A percentile compares a stretch with the other conserved stretches of the same genome.
These are phyloP conservation scores for Nannobrachium achirus DNA, from an alignment of 2,113 vertebrate species.

Conservation along the genomic window DNA sequence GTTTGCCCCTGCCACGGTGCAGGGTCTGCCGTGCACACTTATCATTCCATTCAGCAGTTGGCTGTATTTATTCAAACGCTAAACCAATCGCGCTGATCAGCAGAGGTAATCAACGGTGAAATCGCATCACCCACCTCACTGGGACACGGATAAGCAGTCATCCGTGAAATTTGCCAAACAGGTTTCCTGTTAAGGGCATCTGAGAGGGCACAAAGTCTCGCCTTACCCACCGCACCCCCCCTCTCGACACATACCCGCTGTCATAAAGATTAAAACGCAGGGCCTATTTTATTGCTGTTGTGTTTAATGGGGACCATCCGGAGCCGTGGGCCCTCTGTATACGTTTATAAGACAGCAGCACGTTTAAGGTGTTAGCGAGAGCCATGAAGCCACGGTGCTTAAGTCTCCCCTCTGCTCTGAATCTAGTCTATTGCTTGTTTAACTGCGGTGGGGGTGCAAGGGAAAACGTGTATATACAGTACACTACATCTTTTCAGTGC, in stretches of 20 bases:
- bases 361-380: constrained; percentile 45
- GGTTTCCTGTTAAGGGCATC: constrained; percentile 63
- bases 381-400: constrained; percentile 34
- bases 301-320: constrained; percentile 53
- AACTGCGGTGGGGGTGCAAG: constrained; percentile 25
- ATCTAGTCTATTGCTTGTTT: constrained; percentile 32
- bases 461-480: constrained; percentile 34
- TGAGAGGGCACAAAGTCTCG: constrained; percentile 46
- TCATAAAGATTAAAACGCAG: constrained; percentile 53
- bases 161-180: constrained; percentile 43
- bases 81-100: constrained; percentile 71
- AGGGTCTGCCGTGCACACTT: constrained; percentile 49
- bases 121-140: constrained; percentile 61
- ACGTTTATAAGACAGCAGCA: constrained; percentile 48
- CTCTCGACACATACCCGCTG: constrained; percentile 33
- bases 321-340: constrained; percentile 31
- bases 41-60: constrained; percentile 59
- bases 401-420: constrained; percentile 41
- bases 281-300: constrained; percentile 35
- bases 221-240: constrained; percentile 28
- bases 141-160: background rate
- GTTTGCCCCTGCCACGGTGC: constrained; percentile 63
- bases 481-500: constrained; percentile 43
- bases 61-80: constrained; percentile 70
- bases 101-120: constrained; percentile 78